A percentile compares a stretch with the other conserved stretches of the same genome.
phyloP scores from a whole-genome alignment of 2,113 vertebrate species.

The Saccopteryx leptura region DNA sequence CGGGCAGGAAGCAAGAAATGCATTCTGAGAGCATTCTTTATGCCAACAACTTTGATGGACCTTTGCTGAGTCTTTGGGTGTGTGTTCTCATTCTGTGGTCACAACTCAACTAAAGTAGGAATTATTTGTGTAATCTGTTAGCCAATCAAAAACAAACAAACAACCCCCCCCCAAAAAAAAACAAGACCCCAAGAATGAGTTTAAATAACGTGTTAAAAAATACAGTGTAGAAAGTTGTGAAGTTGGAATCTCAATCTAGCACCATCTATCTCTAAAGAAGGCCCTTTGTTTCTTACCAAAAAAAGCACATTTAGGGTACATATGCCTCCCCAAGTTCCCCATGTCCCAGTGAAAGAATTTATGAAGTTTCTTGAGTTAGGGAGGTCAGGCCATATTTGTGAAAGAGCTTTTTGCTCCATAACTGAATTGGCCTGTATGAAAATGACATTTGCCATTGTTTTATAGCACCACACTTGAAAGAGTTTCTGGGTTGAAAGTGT shows the following conservation, averaged over 20 bases:
- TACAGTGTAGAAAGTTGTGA: background rate
- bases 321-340: background rate
- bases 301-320: background rate
- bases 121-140: background rate
- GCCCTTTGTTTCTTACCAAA: background rate
- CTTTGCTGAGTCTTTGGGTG: background rate
- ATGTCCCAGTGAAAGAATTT: background rate
- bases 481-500: background rate
- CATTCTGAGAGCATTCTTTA: background rate
- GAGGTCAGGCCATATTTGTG: background rate
- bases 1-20: background rate
- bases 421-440: background rate
- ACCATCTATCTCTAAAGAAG: background rate
- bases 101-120: background rate
- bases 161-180: background rate
- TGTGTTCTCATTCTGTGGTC: constrained; percentile 16
- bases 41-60: background rate
- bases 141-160: background rate
- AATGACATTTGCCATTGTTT: background rate
- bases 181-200: background rate
- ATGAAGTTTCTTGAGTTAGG: background rate
- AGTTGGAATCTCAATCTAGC: background rate
- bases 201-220: constrained; percentile 21
- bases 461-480: background rate
- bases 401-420: background rate